phyloP scores from a whole-genome alignment of 2,888 invertebrate genomes.

The Junonia oenone region DNA sequence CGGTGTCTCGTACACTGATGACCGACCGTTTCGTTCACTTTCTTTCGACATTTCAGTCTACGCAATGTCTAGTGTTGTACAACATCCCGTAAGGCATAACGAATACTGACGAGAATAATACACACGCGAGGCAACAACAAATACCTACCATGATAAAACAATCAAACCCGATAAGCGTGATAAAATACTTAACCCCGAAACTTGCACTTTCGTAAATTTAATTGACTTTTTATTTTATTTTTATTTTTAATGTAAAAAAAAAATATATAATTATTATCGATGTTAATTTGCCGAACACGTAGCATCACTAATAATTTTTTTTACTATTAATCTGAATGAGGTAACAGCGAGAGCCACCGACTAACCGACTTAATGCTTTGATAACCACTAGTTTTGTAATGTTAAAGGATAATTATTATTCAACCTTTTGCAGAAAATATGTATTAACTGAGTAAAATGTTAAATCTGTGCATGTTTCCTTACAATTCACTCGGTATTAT shows the following conservation, averaged over 20 bases:
- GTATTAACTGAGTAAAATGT: not conserved
- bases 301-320: slow-evolving; percentile 27
- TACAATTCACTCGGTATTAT: not conserved
- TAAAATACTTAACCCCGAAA: too few relatives aligned
- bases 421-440: not conserved
- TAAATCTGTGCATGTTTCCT: not conserved
- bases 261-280: slow-evolving; percentile 3
- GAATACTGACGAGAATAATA: slow-evolving; percentile 8
- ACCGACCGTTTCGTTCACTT: slow-evolving; percentile 62
- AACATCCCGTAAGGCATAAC: slow-evolving; percentile 24
- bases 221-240: too few relatives aligned
- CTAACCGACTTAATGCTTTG: slow-evolving; percentile 42
- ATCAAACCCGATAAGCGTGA: not conserved
- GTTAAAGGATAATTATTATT: not conserved
- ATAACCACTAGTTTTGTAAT: slow-evolving; percentile 30
- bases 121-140: slow-evolving; percentile 3
- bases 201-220: too few relatives aligned
- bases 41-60: slow-evolving; percentile 70
- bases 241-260: not conserved
- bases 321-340: slow-evolving; percentile 36
- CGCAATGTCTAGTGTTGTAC: slow-evolving; percentile 51
- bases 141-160: not conserved
- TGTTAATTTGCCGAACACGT: slow-evolving; percentile 3
- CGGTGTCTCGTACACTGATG: slow-evolving; percentile 31
- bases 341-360: slow-evolving; percentile 42